These are phyloP conservation scores for Alligator mississippiensis DNA, from an alignment of 2,113 vertebrate species.

Conservation along the genomic window DNA sequence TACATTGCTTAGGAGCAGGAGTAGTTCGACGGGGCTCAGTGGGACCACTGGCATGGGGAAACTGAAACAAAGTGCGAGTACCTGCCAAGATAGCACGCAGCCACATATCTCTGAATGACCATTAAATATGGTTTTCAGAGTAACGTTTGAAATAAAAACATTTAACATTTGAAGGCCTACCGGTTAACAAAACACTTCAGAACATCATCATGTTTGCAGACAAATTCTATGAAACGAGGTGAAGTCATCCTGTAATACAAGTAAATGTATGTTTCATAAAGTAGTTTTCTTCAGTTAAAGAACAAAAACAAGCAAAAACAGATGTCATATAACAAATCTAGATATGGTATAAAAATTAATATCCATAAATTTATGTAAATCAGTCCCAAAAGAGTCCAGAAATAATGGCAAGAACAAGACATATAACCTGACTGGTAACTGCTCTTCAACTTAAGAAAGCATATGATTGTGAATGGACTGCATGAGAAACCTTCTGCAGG, in stretches of 20 bases:
- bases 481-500: background rate
- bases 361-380: background rate
- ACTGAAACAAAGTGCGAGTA: background rate
- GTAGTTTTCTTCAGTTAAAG: background rate
- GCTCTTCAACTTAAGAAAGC: background rate
- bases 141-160: background rate
- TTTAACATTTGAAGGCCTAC: slow-evolving; percentile 74
- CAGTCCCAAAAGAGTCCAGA: background rate
- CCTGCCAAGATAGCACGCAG: background rate
- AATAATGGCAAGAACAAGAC: background rate
- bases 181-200: slow-evolving; percentile 98
- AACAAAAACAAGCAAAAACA: background rate
- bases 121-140: background rate
- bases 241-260: slow-evolving; percentile 91
- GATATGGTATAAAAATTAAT: background rate
- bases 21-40: background rate
- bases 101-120: background rate
- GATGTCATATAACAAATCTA: background rate
- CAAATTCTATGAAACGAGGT: slow-evolving; percentile 97
- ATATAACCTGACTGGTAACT: background rate
- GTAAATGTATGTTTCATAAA: background rate
- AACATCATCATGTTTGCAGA: slow-evolving; percentile 97
- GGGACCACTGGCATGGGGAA: background rate
- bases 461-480: too few species aligned
- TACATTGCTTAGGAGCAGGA: background rate